Conservation (phyloP, 2,113 vertebrate genomes). For the Archilochus colubris region DNA sequence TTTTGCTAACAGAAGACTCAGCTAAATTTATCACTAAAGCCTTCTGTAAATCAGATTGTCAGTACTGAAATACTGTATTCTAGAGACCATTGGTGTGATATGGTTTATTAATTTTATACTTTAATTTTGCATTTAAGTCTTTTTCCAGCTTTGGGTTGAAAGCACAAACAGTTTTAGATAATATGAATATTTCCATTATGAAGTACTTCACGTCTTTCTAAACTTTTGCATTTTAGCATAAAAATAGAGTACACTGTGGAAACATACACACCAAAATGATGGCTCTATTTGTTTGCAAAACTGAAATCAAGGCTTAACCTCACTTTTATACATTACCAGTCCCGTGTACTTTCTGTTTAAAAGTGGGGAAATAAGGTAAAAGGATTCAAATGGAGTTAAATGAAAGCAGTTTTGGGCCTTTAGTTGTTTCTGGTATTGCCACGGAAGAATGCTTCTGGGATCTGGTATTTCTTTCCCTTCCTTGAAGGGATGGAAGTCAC, state of each 20-base stretch:
- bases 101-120: not conserved
- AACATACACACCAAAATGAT: not conserved
- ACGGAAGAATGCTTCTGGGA: not conserved
- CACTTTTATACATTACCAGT: not conserved
- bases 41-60: not conserved
- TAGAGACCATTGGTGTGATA: not conserved
- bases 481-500: not conserved
- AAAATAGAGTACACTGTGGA: not conserved
- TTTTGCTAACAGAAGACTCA: not conserved
- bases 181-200: not conserved
- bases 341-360: not conserved
- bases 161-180: not conserved
- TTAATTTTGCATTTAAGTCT: not conserved
- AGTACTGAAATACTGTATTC: not conserved
- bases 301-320: accelerated
- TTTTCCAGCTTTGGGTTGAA: not conserved
- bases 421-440: not conserved
- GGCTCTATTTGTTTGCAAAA: not conserved
- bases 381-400: not conserved
- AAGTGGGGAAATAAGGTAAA: not conserved
- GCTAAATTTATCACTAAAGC: not conserved
- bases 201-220: not conserved
- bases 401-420: not conserved
- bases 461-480: not conserved
- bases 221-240: not conserved